A percentile compares a stretch with the other conserved stretches of the same genome.
phyloP scores from a whole-genome alignment of 2,113 vertebrate species.

The Coracopsis vasa region DNA sequence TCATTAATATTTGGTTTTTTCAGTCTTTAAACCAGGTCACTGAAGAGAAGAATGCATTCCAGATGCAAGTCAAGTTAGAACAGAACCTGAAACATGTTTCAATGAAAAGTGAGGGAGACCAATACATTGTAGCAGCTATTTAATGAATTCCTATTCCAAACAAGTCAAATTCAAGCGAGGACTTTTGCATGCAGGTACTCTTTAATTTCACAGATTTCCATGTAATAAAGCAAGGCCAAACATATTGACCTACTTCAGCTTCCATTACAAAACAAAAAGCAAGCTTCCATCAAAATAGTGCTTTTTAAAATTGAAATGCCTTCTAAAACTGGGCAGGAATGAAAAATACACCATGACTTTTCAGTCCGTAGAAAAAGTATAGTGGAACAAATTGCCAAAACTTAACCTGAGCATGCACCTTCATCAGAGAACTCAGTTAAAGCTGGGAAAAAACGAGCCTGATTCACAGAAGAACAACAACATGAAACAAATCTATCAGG shows the following conservation, averaged over 20 bases:
- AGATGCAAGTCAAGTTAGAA: neutral
- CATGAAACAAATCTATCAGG: neutral
- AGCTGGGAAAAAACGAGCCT: neutral
- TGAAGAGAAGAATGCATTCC: neutral
- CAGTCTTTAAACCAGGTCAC: neutral
- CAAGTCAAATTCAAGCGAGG: neutral
- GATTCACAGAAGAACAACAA: neutral
- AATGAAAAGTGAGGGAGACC: neutral
- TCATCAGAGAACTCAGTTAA: neutral
- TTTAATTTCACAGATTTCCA: neutral
- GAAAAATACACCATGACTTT: neutral
- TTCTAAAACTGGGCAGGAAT: neutral
- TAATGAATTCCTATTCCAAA: neutral
- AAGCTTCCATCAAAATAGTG: neutral
- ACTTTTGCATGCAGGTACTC: neutral
- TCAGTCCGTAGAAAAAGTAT: neutral
- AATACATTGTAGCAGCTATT: neutral
- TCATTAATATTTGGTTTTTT: neutral
- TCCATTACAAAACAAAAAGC: neutral
- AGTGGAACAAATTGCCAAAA: neutral
- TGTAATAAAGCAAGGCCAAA: neutral
- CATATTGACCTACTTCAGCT: neutral
- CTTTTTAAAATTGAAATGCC: neutral
- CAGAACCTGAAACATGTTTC: neutral
- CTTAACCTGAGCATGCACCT: neutral